Conservation (phyloP, 2,888 invertebrate genomes). For the Tenthredo amoena region DNA sequence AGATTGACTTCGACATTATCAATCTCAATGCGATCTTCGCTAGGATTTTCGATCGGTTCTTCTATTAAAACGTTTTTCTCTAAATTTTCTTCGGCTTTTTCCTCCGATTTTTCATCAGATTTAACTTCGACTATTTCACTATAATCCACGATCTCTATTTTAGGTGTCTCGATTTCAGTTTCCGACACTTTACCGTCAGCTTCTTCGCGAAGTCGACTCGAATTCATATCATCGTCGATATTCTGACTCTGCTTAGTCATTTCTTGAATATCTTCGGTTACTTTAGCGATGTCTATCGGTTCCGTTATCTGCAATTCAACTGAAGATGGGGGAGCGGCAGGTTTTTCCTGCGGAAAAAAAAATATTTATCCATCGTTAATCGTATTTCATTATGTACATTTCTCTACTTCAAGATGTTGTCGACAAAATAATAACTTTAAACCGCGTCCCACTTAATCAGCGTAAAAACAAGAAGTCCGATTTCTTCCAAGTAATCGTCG, state of each 20-base stretch:
- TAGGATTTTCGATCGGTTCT: background rate
- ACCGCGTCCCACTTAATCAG: background rate
- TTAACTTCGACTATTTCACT: conserved; percentile 57
- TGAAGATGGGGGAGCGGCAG: background rate
- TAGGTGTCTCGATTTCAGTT: background rate
- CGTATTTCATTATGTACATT: background rate
- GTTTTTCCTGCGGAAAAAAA: background rate
- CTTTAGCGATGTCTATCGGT: conserved; percentile 63
- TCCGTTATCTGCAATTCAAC: conserved; percentile 63
- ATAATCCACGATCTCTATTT: background rate
- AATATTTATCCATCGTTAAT: background rate
- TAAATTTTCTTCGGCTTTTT: conserved; percentile 78
- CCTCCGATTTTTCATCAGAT: conserved; percentile 76
- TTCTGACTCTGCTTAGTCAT: conserved; percentile 64
- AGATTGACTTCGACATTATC: conserved; percentile 79
- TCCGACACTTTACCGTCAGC: conserved; percentile 36
- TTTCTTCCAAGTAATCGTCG: background rate
- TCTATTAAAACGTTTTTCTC: conserved; percentile 72
- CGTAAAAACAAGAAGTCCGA: background rate
- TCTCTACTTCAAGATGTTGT: background rate
- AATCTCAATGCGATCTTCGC: conserved; percentile 68
- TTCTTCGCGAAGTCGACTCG: background rate
- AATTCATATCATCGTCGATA: conserved; percentile 32
- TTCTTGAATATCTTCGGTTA: conserved; percentile 67
- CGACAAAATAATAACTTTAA: background rate